Evolutionary conservation across 2,888 invertebrate genomes (phyloP).

Genomic region (Bruchidius siliquastri): DNA sequence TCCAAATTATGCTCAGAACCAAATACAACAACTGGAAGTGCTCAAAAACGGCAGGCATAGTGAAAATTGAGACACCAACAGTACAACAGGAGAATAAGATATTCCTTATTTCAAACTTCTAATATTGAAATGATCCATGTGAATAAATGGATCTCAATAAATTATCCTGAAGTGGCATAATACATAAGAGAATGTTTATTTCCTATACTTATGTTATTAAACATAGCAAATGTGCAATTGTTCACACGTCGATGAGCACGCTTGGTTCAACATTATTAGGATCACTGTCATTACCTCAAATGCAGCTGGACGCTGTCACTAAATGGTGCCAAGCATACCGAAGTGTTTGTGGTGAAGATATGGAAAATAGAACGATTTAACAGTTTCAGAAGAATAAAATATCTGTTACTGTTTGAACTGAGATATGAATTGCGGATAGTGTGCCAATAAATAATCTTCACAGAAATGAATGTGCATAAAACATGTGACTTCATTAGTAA

Average conservation of each 20-base stretch:
- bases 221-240: background rate
- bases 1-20: too few relatives aligned
- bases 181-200: background rate
- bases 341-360: background rate
- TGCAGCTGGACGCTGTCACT: background rate
- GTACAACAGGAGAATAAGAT: too few relatives aligned
- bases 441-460: background rate
- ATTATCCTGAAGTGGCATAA: background rate
- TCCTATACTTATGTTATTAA: background rate
- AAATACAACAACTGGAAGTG: too few relatives aligned
- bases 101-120: too few relatives aligned
- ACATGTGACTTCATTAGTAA: too few relatives aligned
- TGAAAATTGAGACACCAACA: too few relatives aligned
- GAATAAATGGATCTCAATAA: too few relatives aligned
- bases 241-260: background rate
- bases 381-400: background rate
- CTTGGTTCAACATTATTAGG: background rate
- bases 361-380: background rate
- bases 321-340: background rate
- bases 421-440: background rate
- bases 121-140: too few relatives aligned
- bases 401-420: background rate
- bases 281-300: background rate
- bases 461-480: background rate
- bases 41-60: too few relatives aligned